Evolutionary conservation across 2,113 vertebrate species (phyloP).

Genomic region (Ctenodactylus gundi): DNA sequence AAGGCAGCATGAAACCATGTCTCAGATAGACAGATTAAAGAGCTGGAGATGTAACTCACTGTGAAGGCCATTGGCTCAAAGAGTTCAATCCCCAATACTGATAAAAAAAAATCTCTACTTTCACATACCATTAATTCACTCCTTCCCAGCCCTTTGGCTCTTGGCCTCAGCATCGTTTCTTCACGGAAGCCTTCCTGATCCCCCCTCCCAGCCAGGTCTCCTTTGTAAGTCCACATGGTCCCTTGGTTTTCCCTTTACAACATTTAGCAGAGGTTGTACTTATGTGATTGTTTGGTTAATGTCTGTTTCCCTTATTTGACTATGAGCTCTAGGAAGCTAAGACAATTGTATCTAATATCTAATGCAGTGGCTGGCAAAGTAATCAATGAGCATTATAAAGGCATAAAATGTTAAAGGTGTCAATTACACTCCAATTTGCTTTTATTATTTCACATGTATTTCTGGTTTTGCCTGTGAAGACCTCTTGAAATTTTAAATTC

Average conservation of each 20-base stretch:
- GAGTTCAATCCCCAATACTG: not conserved
- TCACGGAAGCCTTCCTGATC: not conserved
- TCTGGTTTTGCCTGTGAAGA: not conserved
- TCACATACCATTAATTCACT: not conserved
- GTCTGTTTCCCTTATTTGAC: not conserved
- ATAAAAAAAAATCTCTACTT: not conserved
- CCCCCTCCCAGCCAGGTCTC: not conserved
- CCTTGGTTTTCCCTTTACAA: not conserved
- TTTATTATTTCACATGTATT: not conserved
- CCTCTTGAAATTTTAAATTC: not conserved
- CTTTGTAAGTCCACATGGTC: not conserved
- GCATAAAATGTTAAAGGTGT: not conserved
- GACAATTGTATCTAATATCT: not conserved
- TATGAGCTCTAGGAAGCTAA: not conserved
- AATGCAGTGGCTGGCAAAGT: not conserved
- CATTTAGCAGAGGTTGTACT: not conserved
- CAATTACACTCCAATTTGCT: not conserved
- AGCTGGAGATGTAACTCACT: not conserved
- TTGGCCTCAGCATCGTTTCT: not conserved
- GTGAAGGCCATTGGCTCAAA: not conserved
- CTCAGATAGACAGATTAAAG: no score
- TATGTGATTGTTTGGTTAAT: not conserved
- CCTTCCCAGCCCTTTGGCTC: not conserved
- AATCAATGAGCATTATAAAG: not conserved
- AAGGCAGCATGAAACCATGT: no score